Base-by-base conservation (phyloP, 2,888 invertebrate species). In the Dolichopus griseipennis region DNA sequence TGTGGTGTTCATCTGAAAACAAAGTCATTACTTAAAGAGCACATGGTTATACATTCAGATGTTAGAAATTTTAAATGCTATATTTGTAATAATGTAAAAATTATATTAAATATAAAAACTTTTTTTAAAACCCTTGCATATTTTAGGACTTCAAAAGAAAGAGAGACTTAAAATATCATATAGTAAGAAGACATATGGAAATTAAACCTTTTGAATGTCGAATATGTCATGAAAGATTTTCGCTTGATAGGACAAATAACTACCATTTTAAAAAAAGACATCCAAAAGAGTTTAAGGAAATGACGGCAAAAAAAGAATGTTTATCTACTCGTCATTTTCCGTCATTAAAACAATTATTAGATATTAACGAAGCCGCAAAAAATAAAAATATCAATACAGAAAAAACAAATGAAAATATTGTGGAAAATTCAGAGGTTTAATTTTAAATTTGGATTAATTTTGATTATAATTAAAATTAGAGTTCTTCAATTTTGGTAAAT, bases 21-120 rank as follows among this genome's bases (percentile, higher is more conserved):
- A 2, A 77, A 81, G 5, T 76, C 83, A 18, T 83, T 83, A 0
- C 76, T 83, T 3, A 77, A 81, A 65, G 82, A 82, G 78, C 83
- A 83, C 71, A 78, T 83, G 70, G 71, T 79, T 22, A 79, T 80
- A 0, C 81, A 81, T 70, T 78, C 78, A 15, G 78, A 81, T 70
- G 75, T 74, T 12, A 78, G 78, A 52, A 77, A 77, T 64, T 78
- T 74, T 65, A 81, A 81, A 70, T 81, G 81, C 68, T 76, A 79
- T 69, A 78, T 77, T 15, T 81, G 81, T 66, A 76, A 75, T 6
- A 77, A 77, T 2, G 76, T 52, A 18, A 27, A 27, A 27, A 27
- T 27, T 5, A 27, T 2, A 37, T 10, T 37, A 7, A 37, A 37
- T 5, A 10, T 4, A 37, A 52, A 52, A 27, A 27, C 5, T 15